These are phyloP conservation scores for Oplegnathus fasciatus DNA, from an alignment of 2,113 vertebrate species.

Conservation along the genomic window DNA sequence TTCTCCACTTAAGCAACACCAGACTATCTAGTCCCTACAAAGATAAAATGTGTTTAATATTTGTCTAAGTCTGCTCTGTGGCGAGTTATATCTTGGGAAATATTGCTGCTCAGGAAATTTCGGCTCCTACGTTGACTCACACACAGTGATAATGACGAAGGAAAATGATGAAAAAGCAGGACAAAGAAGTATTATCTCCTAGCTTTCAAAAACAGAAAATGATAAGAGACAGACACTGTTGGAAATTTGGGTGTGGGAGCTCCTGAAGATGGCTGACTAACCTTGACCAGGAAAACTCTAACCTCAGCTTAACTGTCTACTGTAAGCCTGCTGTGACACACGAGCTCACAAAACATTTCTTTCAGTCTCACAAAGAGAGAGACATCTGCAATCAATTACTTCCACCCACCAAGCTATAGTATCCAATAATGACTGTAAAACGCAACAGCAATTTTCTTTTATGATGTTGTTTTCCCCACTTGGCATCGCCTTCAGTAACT, in stretches of 20 bases:
- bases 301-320: constrained; percentile 62
- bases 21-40: neutral
- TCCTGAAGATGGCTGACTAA: constrained; percentile 60
- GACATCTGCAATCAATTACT: constrained; percentile 79
- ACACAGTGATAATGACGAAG: neutral
- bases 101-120: neutral
- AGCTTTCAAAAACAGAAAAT: constrained; percentile 26
- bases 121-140: constrained; percentile 26
- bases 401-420: constrained; percentile 74
- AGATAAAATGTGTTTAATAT: neutral
- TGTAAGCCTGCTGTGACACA: constrained; percentile 61
- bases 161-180: neutral
- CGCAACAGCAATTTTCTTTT: constrained; percentile 74
- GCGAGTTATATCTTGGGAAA: neutral
- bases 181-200: constrained; percentile 25
- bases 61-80: neutral
- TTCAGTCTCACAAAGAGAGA: constrained; percentile 66
- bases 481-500: constrained; percentile 68
- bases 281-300: constrained; percentile 60
- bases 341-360: constrained; percentile 63
- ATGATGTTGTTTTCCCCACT: constrained; percentile 75
- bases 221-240: constrained; percentile 42
- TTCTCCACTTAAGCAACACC: neutral
- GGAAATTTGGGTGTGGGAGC: constrained; percentile 31
- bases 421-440: constrained; percentile 79